A percentile compares a stretch with the other conserved stretches of the same genome.
phyloP scores from a whole-genome alignment of 2,888 invertebrate species.

The Nomada ruficornis region DNA sequence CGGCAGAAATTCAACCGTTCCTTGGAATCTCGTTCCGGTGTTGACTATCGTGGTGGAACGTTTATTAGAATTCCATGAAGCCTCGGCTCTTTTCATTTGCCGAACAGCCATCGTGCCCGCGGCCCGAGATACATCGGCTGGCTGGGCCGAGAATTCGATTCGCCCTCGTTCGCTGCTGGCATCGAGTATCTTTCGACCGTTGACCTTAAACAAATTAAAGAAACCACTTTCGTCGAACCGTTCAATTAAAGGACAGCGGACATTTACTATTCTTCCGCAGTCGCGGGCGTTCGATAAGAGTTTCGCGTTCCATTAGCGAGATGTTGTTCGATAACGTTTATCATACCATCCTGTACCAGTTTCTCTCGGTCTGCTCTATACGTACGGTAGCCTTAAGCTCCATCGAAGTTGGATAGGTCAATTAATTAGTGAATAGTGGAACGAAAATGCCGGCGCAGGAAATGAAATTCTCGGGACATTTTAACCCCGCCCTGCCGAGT shows the following conservation, averaged over 20 bases:
- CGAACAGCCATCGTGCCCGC: not conserved
- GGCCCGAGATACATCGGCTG: not conserved
- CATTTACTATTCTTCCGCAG: not conserved
- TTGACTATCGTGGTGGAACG: conserved; percentile 25
- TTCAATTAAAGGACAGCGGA: not conserved
- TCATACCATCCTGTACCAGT: too few species aligned
- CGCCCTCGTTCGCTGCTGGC: not conserved
- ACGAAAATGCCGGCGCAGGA: conserved; percentile 6
- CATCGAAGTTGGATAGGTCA: not conserved
- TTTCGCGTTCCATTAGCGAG: not conserved
- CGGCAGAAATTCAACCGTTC: conserved; percentile 4
- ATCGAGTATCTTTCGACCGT: not conserved
- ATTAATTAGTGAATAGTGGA: conserved; percentile 18
- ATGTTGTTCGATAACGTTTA: too few species aligned
- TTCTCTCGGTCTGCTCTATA: not conserved
- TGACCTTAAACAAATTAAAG: not conserved
- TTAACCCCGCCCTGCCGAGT: conserved; percentile 29
- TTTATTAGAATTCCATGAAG: conserved; percentile 52
- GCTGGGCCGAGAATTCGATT: not conserved
- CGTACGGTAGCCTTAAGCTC: not conserved
- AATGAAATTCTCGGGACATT: conserved; percentile 54
- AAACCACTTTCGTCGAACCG: conserved; percentile 5
- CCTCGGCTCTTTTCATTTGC: conserved; percentile 27
- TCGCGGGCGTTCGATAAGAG: not conserved
- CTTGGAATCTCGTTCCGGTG: conserved; percentile 25